Conservation (phyloP, 1,140 invertebrate species). For the Cherax destructor region DNA sequence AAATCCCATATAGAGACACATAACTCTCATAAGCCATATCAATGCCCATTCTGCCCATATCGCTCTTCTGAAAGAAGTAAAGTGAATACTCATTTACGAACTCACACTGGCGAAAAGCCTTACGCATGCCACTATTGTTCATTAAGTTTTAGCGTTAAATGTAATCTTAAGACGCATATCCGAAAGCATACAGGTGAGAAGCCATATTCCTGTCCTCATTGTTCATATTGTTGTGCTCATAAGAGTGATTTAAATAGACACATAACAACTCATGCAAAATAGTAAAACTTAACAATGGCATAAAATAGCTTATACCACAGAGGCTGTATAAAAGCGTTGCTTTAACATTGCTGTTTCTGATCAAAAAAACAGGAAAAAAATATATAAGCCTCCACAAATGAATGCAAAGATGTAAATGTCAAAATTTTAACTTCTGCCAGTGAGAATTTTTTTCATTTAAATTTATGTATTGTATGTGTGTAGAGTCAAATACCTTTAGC, state of each 20-base stretch:
- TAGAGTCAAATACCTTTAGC: too few species aligned
- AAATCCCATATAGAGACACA: conserved; percentile 2
- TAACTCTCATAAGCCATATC: not conserved
- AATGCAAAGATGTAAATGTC: too few species aligned
- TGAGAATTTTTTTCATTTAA: too few species aligned
- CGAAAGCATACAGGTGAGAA: conserved; percentile 24
- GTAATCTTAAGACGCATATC: conserved; percentile 32
- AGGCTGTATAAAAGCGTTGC: too few species aligned
- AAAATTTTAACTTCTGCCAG: too few species aligned
- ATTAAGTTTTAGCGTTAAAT: conserved; percentile 29
- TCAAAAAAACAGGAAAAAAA: too few species aligned
- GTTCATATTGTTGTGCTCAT: conserved; percentile 28
- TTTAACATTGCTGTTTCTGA: too few species aligned
- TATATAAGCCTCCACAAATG: too few species aligned
- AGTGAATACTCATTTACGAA: conserved; percentile 14
- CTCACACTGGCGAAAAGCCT: conserved; percentile 24
- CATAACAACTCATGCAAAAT: not conserved
- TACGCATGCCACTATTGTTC: conserved; percentile 18
- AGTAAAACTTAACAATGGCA: not conserved
- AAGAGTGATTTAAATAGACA: conserved; percentile 33
- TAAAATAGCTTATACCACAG: too few species aligned
- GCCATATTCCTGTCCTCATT: conserved; percentile 17
- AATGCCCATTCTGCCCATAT: conserved; percentile 1
- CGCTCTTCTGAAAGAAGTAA: not conserved
- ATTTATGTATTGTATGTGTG: too few species aligned